phyloP scores from a whole-genome alignment of 1,140 invertebrate species.

The fruit fly (Drosophila melanogaster) region Release_6_plus_ISO1_MT NT_033779.5:12240001-12240500 shows the following conservation, averaged over 20 bases:
- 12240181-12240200: neutral
- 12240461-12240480: slow-evolving; percentile 34
- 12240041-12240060: slow-evolving; percentile 34
- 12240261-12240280: slow-evolving; percentile 2
- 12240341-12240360: slow-evolving; percentile 14
- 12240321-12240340: slow-evolving; percentile 20
- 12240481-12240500: slow-evolving; percentile 1
- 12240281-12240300: slow-evolving; percentile 44
- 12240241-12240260: neutral
- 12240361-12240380: neutral
- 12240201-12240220: neutral
- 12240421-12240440: slow-evolving; percentile 23
- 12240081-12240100: no score
- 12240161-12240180: neutral
- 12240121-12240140: no score
- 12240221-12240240: neutral
- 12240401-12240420: no score
- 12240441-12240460: slow-evolving; percentile 40
- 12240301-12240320: slow-evolving; percentile 45
- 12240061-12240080: neutral
- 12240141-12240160: no score
- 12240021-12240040: slow-evolving; percentile 17
- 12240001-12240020: neutral
- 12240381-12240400: neutral
- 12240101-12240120: neutral